A percentile compares a stretch with the other conserved stretches of the same genome.
These are phyloP conservation scores for Hemicrepidius hirtus DNA, from an alignment of 2,888 invertebrate genomes.

Conservation along the genomic window DNA sequence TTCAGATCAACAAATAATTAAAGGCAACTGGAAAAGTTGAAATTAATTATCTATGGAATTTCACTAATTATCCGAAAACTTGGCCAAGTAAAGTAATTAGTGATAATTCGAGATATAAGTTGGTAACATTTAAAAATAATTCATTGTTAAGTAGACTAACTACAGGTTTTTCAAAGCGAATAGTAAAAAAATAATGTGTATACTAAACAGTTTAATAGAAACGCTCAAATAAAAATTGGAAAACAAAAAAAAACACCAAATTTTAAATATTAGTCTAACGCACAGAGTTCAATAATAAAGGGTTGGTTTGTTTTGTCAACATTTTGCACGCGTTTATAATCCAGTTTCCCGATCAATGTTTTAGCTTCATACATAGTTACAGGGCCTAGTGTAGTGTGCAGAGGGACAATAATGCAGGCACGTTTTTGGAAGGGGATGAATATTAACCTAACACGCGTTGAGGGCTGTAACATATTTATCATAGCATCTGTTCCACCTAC, in stretches of 20 bases:
- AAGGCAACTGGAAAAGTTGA: too few relatives aligned
- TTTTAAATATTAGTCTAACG: background rate
- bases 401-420: constrained; percentile 52
- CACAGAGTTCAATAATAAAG: constrained; percentile 17
- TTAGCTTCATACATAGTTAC: constrained; percentile 56
- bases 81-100: too few relatives aligned
- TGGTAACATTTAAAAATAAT: too few relatives aligned
- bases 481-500: constrained; percentile 51
- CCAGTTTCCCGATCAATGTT: constrained; percentile 57
- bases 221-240: background rate
- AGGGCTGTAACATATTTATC: constrained; percentile 53
- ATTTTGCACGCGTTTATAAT: constrained; percentile 54
- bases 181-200: too few relatives aligned
- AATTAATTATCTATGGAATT: too few relatives aligned
- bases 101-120: too few relatives aligned
- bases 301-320: constrained; percentile 43
- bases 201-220: too few relatives aligned
- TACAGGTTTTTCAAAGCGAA: too few relatives aligned
- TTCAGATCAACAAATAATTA: too few relatives aligned
- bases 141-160: too few relatives aligned
- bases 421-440: constrained; percentile 53
- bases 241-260: background rate
- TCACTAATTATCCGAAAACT: too few relatives aligned
- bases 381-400: constrained; percentile 45
- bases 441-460: constrained; percentile 52